These are phyloP conservation scores for Eremophila alpestris DNA, from an alignment of 2,797 vertebrate genomes.

Conservation along the genomic window DNA sequence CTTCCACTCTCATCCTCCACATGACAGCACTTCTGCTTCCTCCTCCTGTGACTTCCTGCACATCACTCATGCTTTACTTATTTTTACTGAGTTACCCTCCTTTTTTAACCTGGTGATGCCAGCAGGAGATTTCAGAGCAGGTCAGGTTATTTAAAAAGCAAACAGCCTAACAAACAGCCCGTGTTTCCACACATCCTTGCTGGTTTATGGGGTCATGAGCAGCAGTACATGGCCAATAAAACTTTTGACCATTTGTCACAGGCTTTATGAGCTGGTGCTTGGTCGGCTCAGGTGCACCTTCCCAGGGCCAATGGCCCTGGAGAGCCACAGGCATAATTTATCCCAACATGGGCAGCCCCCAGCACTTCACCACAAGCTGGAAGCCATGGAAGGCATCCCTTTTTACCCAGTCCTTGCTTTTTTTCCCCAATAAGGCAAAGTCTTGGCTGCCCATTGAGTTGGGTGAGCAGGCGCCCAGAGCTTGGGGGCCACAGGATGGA, in stretches of 20 bases:
- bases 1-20: not conserved
- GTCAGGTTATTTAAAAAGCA: not conserved
- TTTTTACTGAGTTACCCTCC: not conserved
- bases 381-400: not conserved
- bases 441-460: not conserved
- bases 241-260: not conserved
- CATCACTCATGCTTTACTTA: not conserved
- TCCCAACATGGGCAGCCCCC: not conserved
- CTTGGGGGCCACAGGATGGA: not conserved
- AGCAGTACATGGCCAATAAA: not conserved
- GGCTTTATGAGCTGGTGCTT: not conserved
- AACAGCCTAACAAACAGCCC: not conserved
- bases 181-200: not conserved
- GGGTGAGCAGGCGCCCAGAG: not conserved
- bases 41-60: not conserved
- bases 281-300: not conserved
- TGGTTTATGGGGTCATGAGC: not conserved
- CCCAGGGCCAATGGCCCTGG: not conserved
- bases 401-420: not conserved
- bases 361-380: not conserved
- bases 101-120: accelerated
- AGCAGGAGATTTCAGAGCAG: not conserved
- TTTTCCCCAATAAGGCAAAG: accelerated
- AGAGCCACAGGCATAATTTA: not conserved
- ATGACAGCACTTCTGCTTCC: not conserved